Percentiles rank a stretch among this genome's conserved stretches.
phyloP scores from a whole-genome alignment of 2,113 vertebrate genomes.

The Crotalus tigris region DNA sequence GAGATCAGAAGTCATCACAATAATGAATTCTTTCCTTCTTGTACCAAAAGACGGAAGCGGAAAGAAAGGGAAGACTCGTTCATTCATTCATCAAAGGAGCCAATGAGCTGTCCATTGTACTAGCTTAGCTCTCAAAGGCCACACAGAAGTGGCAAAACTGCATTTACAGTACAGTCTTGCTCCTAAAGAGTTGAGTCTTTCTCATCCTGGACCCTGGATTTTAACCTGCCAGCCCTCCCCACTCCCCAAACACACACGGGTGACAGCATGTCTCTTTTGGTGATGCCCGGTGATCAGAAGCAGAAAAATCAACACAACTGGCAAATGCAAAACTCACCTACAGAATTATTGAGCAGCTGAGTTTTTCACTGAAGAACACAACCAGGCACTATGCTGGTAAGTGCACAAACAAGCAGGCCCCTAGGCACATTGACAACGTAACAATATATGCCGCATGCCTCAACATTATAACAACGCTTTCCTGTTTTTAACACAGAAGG shows the following conservation, averaged over 20 bases:
- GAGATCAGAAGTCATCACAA: background rate
- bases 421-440: background rate
- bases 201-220: background rate
- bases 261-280: background rate
- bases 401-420: background rate
- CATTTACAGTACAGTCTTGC: background rate
- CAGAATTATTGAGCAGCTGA: background rate
- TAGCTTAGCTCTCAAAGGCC: background rate
- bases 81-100: background rate
- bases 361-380: background rate
- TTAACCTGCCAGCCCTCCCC: background rate
- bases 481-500: background rate
- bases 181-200: background rate
- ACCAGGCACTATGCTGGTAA: background rate
- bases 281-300: background rate
- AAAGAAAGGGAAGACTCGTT: background rate
- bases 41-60: background rate
- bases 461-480: background rate
- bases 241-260: background rate
- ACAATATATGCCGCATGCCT: background rate
- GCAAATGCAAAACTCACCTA: background rate
- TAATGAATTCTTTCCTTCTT: background rate
- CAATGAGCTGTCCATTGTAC: slow-evolving; percentile 29
- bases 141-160: background rate
- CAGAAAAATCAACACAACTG: background rate